Base-by-base conservation (phyloP, 2,113 vertebrate genomes). In the Bolborhynchus lineola region DNA sequence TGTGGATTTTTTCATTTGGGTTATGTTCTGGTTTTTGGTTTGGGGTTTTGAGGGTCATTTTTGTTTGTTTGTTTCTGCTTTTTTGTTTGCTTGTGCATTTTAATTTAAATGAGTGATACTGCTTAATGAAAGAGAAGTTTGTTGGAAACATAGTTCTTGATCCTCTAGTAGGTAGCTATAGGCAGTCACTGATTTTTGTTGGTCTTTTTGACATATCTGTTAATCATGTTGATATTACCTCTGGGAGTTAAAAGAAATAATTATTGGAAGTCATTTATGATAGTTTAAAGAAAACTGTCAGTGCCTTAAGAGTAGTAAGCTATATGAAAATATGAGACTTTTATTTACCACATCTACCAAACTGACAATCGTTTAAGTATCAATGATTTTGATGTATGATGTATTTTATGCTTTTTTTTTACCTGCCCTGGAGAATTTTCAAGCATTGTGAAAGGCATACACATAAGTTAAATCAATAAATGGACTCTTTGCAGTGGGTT, bases 311-410 rank as follows among this genome's bases (percentile, higher is more conserved):
- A 60, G 15, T 10, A 33, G 16, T 74, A 76, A 72, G 55, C 23
- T 60, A 4, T 64, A 20, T 29, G 29, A 90, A 37, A 6, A 68
- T 47, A 59, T 8, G 15, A 80, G 15, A 9, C 2, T 76, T 75
- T 64, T 49, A 33, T 81, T 67, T 90, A 33, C 24, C 68, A 2
- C 9, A 47, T 41, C 23, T 55, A 59, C 39, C 11, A 53, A 82
- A 69, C 16, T 63, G 33, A 53, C 24, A 63, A 68, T 82, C 1
- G 0, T 9, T 39, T 39, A 82, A 50, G 11, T 44, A 47, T 55
- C n/a, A 14, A 71, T 79, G 7, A 3, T 80, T 86, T 82, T 29
- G 33, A 33, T 46, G 2, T 33, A 28, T 0, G 0, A 3, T 82
- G 7, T 47, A 33, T 86, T 85, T 74, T 71, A 75, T 68, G 29